These are phyloP conservation scores for Sphenopsis melanotis DNA, from an alignment of 2,797 vertebrate species.

Conservation along the genomic window DNA sequence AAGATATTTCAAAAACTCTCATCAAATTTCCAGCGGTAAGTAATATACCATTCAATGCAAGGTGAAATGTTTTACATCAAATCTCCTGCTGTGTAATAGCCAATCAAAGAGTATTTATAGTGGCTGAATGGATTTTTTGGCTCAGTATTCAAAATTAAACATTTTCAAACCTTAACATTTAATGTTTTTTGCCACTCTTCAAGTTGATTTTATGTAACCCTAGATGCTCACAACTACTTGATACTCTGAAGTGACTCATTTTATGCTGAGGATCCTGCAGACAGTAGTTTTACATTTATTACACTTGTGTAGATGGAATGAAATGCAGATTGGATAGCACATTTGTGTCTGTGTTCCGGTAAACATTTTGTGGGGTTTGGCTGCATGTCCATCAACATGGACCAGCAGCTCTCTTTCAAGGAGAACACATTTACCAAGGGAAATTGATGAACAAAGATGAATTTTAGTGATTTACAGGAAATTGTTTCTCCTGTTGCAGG, in stretches of 20 bases:
- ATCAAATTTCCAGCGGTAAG: constrained; percentile 70
- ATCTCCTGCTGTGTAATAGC: constrained; percentile 73
- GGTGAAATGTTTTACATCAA: constrained; percentile 73
- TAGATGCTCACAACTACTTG: constrained; percentile 59
- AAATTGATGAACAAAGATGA: neutral
- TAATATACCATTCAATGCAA: constrained; percentile 69
- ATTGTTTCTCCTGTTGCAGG: constrained; percentile 62
- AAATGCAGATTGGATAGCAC: constrained; percentile 55
- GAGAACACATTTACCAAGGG: neutral
- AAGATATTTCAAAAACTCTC: constrained; percentile 70
- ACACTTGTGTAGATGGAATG: constrained; percentile 28
- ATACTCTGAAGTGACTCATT: constrained; percentile 56
- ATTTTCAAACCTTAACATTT: constrained; percentile 74
- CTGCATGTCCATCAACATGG: neutral
- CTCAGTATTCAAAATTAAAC: constrained; percentile 70
- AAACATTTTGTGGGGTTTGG: neutral
- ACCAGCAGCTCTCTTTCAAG: neutral
- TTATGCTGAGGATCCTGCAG: constrained; percentile 43
- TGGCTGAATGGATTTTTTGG: constrained; percentile 69
- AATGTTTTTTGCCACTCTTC: constrained; percentile 64
- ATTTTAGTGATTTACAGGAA: neutral
- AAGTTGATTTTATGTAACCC: constrained; percentile 72
- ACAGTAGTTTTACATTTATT: constrained; percentile 55
- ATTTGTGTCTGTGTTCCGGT: constrained; percentile 19
- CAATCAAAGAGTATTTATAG: constrained; percentile 75